Evolutionary conservation across 1,140 invertebrate genomes (phyloP).

Genomic region (Sycophila sp.): DNA sequence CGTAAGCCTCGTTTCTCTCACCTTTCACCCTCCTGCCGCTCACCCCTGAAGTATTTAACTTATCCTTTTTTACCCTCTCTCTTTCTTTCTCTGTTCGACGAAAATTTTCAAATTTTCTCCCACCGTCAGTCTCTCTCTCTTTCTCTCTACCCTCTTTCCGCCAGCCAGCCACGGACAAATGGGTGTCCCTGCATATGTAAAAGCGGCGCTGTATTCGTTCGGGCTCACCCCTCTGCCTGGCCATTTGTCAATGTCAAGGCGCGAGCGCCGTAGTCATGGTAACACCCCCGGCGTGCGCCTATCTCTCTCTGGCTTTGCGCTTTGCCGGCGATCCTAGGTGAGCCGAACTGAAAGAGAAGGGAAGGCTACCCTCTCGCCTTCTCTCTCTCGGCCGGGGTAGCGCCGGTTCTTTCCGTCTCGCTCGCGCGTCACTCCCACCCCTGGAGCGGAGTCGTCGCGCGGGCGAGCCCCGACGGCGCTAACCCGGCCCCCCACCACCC

Average conservation of each 20-base stretch:
- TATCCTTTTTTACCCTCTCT: conserved; percentile 15
- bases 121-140: conserved; percentile 18
- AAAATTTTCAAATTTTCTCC: conserved; percentile 29
- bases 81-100: not conserved
- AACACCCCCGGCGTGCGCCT: conserved; percentile 52
- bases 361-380: conserved; percentile 33
- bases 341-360: conserved; percentile 47
- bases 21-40: not conserved
- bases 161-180: conserved; percentile 57
- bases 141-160: conserved; percentile 27
- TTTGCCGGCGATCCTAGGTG: conserved; percentile 48
- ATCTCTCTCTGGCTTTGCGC: conserved; percentile 34
- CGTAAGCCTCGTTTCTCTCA: conserved; percentile 18
- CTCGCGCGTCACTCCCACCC: conserved; percentile 24
- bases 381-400: conserved; percentile 8
- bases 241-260: conserved; percentile 69
- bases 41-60: conserved; percentile 14
- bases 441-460: not conserved
- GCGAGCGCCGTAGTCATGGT: conserved; percentile 65
- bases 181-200: conserved; percentile 68
- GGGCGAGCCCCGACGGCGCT: conserved; percentile 31
- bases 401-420: conserved; percentile 30
- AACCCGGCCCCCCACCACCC: conserved; percentile 31
- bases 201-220: conserved; percentile 62
- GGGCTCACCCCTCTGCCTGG: conserved; percentile 63